These are phyloP conservation scores for Aulostomus chinensis DNA, from an alignment of 2,797 vertebrate genomes.

Conservation along the genomic window DNA sequence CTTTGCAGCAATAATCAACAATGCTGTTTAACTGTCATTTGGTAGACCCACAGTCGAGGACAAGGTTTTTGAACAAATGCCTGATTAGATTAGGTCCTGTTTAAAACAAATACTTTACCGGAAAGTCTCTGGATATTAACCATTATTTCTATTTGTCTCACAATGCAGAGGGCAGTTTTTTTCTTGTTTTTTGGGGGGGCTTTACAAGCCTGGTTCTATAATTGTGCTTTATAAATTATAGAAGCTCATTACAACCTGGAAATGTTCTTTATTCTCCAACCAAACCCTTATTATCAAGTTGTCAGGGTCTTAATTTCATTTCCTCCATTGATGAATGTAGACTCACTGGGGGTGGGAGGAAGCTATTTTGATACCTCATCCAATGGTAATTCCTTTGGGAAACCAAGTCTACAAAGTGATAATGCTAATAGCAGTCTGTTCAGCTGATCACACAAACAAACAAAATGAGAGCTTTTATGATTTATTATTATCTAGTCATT, in stretches of 20 bases:
- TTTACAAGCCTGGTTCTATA: constrained; percentile 30
- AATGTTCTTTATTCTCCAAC: constrained; percentile 60
- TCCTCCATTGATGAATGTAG: constrained; percentile 71
- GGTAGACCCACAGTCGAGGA: background rate
- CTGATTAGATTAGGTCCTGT: too few species aligned
- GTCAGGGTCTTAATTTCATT: constrained; percentile 69
- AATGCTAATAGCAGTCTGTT: constrained; percentile 54
- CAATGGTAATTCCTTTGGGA: constrained; percentile 57
- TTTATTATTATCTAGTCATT: constrained; percentile 31
- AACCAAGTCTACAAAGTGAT: constrained; percentile 51
- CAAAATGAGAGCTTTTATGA: constrained; percentile 30
- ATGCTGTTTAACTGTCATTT: constrained; percentile 48
- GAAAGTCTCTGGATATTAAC: background rate
- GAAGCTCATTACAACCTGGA: constrained; percentile 53
- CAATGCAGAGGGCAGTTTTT: constrained; percentile 8
- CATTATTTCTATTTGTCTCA: constrained; percentile 17
- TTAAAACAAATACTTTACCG: too few species aligned
- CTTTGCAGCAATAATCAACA: constrained; percentile 65
- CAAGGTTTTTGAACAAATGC: constrained; percentile 49
- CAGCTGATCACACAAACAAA: constrained; percentile 57
- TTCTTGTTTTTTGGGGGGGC: constrained; percentile 22
- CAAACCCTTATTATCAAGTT: constrained; percentile 72
- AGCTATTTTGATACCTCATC: constrained; percentile 67
- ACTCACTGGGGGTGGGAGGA: constrained; percentile 56
- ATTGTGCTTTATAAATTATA: constrained; percentile 61